These are phyloP conservation scores for Meganola albula DNA, from an alignment of 2,888 invertebrate species.

Conservation along the genomic window DNA sequence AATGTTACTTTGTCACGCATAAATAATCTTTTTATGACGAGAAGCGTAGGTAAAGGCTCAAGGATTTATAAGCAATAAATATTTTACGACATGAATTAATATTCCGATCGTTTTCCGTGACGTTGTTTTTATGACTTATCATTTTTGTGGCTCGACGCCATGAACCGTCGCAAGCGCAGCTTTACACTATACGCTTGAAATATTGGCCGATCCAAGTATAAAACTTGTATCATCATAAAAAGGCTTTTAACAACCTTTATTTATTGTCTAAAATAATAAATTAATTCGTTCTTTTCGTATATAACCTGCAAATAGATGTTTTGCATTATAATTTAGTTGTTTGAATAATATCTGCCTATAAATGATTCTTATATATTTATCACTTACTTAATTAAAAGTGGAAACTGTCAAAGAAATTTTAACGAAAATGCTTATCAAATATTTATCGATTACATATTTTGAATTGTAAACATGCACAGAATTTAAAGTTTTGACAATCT, in stretches of 20 bases:
- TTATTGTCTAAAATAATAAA: conserved; percentile 60
- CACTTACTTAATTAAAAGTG: too few relatives aligned
- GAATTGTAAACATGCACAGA: too few relatives aligned
- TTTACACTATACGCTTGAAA: conserved; percentile 48
- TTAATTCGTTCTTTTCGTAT: conserved; percentile 47
- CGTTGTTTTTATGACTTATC: conserved; percentile 77
- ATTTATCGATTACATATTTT: too few relatives aligned
- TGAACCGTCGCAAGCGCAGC: conserved; percentile 49
- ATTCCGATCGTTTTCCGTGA: conserved; percentile 77
- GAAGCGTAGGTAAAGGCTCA: conserved; percentile 77
- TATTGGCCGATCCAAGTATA: conserved; percentile 62
- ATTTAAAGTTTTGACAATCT: too few relatives aligned
- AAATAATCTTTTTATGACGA: conserved; percentile 78
- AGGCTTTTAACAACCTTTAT: conserved; percentile 62
- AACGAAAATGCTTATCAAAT: too few relatives aligned
- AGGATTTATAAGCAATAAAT: conserved; percentile 78
- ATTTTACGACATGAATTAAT: conserved; percentile 78
- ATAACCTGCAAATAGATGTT: conserved; percentile 34
- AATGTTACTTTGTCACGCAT: conserved; percentile 75
- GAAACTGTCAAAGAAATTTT: too few relatives aligned
- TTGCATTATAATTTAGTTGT: conserved; percentile 28
- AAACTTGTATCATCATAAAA: conserved; percentile 66
- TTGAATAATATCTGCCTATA: conserved; percentile 15
- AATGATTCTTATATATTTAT: too few relatives aligned
- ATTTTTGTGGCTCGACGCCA: conserved; percentile 70